Base-by-base conservation (phyloP, 2,797 vertebrate genomes). In the Benthosema pterotum region DNA sequence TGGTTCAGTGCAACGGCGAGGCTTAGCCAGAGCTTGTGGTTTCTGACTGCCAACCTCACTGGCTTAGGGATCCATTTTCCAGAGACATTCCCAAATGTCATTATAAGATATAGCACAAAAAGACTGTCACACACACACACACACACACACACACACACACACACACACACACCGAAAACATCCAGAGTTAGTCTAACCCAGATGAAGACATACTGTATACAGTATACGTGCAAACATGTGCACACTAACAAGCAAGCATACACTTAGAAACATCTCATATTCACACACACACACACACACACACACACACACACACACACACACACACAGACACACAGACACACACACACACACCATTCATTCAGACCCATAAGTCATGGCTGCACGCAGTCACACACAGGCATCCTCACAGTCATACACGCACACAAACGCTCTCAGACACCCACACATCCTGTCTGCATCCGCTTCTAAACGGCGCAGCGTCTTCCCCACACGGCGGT, bases 51-150 rank as follows among this genome's bases (percentile, higher is more conserved):
- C 87, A 90, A 83, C 86, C 82, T 87, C 65, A 82, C 87, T 81
- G 79, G 86, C 83, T 92, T 83, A 86, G 77, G 32, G 71, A 75
- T 83, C 75, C 74, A 82, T 89, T 94, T 92, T 93, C 90, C 86
- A 88, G 81, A 89, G 89, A 92, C 87, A 90, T 92, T 94, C 93
- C 91, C 83, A 91, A 84, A 91, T 91, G 90, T 86, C 85, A 87
- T 84, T 89, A 89, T 85, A 78, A 89, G 90, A 89, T 87, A 83
- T 86, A 87, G 79, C 83, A 81, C 77, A 74, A 80, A 80, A 73
- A 75, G 78, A 60, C 72, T 42, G 62, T 60, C 67, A 73, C 72
- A 73, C 77, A 77, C 53, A 53, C 45, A 43, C 50, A 55, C 60
- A 56, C 46, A 68, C 61, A 56, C 65, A 62, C 67, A 69, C 46